phyloP scores from a whole-genome alignment of 1,140 invertebrate genomes.

The Caenorhabditis elegans region WBcel235 BX284604.4:9134001-9134500 shows the following conservation, averaged over 20 bases:
- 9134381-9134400: background rate
- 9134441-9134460: background rate
- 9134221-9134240: slow-evolving; percentile 16
- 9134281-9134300: slow-evolving; percentile 1
- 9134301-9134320: background rate
- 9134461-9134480: too few species aligned
- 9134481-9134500: slow-evolving; percentile 22
- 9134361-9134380: background rate
- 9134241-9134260: slow-evolving; percentile 1
- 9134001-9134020: slow-evolving; percentile 26
- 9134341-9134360: background rate
- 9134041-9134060: background rate
- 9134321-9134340: background rate
- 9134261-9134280: background rate
- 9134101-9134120: background rate
- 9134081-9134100: background rate
- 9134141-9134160: slow-evolving; percentile 25
- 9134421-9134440: background rate
- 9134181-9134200: too few species aligned
- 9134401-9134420: background rate
- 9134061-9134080: slow-evolving; percentile 32
- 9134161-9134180: too few species aligned
- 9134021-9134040: slow-evolving; percentile 15
- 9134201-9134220: slow-evolving; percentile 4
- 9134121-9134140: background rate